A percentile compares a stretch with the other conserved stretches of the same genome.
These are phyloP conservation scores for Parazoanthus swiftii DNA, from an alignment of 92 coral and sea anemone species.

Conservation along the genomic window DNA sequence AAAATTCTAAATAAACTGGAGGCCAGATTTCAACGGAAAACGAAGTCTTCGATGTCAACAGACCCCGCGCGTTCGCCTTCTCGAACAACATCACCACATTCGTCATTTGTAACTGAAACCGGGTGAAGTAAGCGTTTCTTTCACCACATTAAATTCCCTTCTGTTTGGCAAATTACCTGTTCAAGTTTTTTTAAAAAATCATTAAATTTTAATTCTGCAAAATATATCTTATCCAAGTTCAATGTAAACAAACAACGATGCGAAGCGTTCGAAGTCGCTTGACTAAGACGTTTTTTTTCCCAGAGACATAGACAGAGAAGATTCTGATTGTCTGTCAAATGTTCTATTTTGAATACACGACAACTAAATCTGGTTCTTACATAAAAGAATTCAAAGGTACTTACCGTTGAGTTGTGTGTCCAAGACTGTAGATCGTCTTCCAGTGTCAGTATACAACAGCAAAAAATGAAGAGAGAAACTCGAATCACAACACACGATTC, in stretches of 20 bases:
- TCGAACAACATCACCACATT: not conserved
- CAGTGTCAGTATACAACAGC: not conserved
- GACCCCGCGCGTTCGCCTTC: not conserved
- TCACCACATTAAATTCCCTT: constrained; percentile 29
- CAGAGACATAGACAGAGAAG: not conserved
- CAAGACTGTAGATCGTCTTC: not conserved
- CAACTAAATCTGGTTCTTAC: not conserved
- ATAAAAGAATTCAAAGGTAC: constrained; percentile 4
- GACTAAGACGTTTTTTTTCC: not conserved
- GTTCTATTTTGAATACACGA: not conserved
- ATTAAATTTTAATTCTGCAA: constrained; percentile 16
- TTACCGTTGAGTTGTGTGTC: constrained; percentile 26
- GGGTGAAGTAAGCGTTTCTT: not conserved
- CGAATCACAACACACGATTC: not conserved
- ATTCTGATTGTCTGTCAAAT: not conserved
- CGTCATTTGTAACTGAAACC: constrained; percentile 21
- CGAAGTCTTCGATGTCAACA: constrained; percentile 6
- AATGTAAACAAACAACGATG: not conserved
- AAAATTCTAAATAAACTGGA: constrained; percentile 1
- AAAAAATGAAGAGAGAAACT: not conserved
- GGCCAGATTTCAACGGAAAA: not conserved
- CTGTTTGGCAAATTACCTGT: constrained; percentile 33
- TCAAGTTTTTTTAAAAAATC: not conserved
- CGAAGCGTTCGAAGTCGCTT: not conserved
- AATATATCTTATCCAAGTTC: constrained; percentile 3